Evolutionary conservation across 2,113 vertebrate genomes (phyloP).

Genomic region (Aviceda subcristata): DNA sequence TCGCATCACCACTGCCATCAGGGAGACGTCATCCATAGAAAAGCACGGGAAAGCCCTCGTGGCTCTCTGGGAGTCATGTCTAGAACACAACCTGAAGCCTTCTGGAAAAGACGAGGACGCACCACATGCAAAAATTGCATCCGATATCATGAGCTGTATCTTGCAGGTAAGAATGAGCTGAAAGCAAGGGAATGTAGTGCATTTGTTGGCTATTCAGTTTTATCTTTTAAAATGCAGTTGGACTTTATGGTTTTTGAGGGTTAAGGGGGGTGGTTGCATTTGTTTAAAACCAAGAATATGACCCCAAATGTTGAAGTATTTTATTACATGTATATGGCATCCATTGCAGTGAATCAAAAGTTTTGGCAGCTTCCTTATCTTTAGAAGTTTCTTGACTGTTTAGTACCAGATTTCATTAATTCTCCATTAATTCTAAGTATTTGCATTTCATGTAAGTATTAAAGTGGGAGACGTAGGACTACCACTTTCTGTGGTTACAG

Average conservation of each 20-base stretch:
- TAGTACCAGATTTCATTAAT: not conserved
- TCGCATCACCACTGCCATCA: conserved; percentile 90
- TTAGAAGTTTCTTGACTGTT: not conserved
- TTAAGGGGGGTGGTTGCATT: not conserved
- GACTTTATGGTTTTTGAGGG: not conserved
- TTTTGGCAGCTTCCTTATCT: not conserved
- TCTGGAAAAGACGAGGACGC: conserved; percentile 87
- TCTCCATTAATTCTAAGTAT: not conserved
- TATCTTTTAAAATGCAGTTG: not conserved
- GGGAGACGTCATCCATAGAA: conserved; percentile 89
- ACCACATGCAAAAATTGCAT: conserved; percentile 93
- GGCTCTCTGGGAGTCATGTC: conserved; percentile 91
- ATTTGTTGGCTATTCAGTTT: accelerated
- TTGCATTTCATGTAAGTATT: not conserved
- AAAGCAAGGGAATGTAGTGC: accelerated
- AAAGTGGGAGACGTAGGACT: not conserved
- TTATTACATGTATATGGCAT: not conserved
- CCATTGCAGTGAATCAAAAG: not conserved
- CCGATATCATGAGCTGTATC: conserved; percentile 96
- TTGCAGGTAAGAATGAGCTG: conserved; percentile 81
- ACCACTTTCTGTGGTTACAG: not conserved
- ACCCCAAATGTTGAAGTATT: not conserved
- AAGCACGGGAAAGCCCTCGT: conserved; percentile 86
- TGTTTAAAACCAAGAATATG: not conserved
- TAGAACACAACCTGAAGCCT: conserved; percentile 87